Conservation (phyloP, 1,140 invertebrate genomes). For the Pogonomyrmex californicus region DNA sequence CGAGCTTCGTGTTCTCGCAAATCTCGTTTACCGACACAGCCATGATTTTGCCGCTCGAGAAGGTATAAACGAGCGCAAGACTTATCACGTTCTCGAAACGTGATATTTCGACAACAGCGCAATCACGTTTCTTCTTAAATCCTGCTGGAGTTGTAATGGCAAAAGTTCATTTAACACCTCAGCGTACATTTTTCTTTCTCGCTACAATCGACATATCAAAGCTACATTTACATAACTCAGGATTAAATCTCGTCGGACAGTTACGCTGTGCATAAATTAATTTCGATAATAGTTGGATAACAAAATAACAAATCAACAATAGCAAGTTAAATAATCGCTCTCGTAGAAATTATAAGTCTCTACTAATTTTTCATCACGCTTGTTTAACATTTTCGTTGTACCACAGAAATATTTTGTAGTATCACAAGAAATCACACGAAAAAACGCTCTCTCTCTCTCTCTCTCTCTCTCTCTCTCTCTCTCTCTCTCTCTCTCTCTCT, state of each 20-base stretch:
- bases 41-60: constrained; percentile 86
- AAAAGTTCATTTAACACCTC: constrained; percentile 6
- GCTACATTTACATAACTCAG: constrained; percentile 7
- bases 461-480: no score
- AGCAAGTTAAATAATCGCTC: background rate
- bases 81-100: background rate
- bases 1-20: constrained; percentile 96
- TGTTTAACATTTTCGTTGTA: constrained; percentile 26
- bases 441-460: background rate
- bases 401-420: constrained; percentile 1
- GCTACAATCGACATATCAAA: background rate
- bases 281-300: background rate
- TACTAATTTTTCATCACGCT: constrained; percentile 6
- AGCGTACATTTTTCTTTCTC: background rate
- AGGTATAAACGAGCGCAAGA: background rate
- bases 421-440: constrained; percentile 14
- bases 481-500: no score
- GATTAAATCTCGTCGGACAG: background rate
- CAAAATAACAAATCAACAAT: background rate
- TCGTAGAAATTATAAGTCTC: background rate
- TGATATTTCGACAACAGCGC: background rate
- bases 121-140: background rate
- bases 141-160: background rate
- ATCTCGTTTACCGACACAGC: constrained; percentile 95
- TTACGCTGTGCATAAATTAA: constrained; percentile 11